Percentiles rank a stretch among this genome's conserved stretches.
These are phyloP conservation scores for Pseudorhiza aurosa DNA, from an alignment of 30 jellyfish, hydroid and myxozoan species.

Conservation along the genomic window DNA sequence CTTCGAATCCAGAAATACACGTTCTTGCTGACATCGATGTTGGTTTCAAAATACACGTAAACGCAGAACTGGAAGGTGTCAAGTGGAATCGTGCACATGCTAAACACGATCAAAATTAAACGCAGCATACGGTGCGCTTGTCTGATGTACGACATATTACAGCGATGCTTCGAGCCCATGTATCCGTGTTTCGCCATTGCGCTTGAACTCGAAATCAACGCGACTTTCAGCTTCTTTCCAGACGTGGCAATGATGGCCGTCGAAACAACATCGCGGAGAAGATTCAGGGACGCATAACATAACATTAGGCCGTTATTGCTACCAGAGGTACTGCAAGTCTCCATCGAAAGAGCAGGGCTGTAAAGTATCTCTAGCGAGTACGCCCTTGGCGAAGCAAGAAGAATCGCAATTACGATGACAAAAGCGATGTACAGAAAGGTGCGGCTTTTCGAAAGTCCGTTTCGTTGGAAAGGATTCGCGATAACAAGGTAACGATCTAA, in stretches of 20 bases:
- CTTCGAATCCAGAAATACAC: constrained; percentile 38
- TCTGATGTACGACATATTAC: background rate
- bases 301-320: constrained; percentile 2
- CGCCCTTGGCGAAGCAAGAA: constrained; percentile 65
- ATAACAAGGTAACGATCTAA: constrained; percentile 52
- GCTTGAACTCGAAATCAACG: constrained; percentile 5
- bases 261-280: constrained; percentile 49
- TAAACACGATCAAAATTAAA: constrained; percentile 44
- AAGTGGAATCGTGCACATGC: constrained; percentile 68
- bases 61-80: constrained; percentile 63
- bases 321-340: constrained; percentile 67
- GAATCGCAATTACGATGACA: constrained; percentile 20
- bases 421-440: constrained; percentile 9
- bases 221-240: background rate
- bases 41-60: constrained; percentile 11
- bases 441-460: constrained; percentile 14
- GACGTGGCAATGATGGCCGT: background rate
- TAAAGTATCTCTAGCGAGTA: constrained; percentile 28
- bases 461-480: constrained; percentile 50
- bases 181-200: constrained; percentile 13
- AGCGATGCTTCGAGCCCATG: constrained; percentile 11
- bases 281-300: constrained; percentile 22
- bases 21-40: background rate
- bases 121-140: constrained; percentile 46
- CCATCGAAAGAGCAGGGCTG: constrained; percentile 7